These are phyloP conservation scores for Holcopasites calliopsidis DNA, from an alignment of 1,140 invertebrate species.

Conservation along the genomic window DNA sequence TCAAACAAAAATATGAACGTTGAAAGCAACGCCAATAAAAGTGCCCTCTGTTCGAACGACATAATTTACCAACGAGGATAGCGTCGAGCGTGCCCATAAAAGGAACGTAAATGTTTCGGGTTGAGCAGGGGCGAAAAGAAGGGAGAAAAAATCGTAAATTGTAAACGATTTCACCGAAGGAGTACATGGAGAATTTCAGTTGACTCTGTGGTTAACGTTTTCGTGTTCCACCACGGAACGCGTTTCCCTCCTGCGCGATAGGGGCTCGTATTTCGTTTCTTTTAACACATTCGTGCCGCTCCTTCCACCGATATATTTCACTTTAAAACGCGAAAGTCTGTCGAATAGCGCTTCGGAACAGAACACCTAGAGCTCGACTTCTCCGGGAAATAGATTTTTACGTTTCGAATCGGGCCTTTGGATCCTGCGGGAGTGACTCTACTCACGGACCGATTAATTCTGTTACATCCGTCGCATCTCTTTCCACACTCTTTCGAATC, in stretches of 20 bases:
- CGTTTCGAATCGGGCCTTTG: background rate
- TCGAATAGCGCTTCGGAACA: background rate
- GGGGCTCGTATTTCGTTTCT: conserved; percentile 18
- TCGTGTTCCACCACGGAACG: conserved; percentile 20
- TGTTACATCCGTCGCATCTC: background rate
- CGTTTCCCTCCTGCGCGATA: conserved; percentile 11
- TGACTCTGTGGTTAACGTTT: conserved; percentile 31
- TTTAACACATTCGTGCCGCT: conserved; percentile 5
- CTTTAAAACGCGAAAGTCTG: conserved; percentile 2
- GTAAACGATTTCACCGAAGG: background rate
- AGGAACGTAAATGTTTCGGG: conserved; percentile 1
- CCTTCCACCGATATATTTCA: conserved; percentile 3
- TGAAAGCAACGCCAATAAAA: background rate
- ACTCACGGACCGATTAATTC: background rate
- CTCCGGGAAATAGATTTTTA: background rate
- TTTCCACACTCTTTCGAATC: too few relatives aligned
- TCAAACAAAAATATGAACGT: background rate
- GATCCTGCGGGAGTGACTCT: background rate
- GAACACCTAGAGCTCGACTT: conserved; percentile 6
- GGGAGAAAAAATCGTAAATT: conserved; percentile 39
- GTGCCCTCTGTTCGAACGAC: too few relatives aligned
- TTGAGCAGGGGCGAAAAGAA: background rate
- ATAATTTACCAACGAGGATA: background rate
- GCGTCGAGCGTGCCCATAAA: background rate
- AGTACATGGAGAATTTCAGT: conserved; percentile 25